Conservation (phyloP, 2,888 invertebrate genomes). For the Andrena marginata region DNA sequence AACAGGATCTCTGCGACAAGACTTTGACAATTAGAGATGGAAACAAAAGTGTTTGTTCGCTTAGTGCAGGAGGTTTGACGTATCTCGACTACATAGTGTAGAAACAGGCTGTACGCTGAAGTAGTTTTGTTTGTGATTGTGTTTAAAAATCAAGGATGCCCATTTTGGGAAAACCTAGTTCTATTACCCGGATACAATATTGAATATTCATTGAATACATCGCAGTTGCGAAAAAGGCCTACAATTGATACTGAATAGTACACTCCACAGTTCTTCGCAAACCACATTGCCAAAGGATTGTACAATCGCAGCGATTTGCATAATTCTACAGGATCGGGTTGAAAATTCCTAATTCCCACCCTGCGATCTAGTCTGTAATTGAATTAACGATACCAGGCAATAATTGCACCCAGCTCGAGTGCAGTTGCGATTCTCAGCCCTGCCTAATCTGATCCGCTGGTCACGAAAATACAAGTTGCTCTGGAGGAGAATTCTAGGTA, state of each 20-base stretch:
- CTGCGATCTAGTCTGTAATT: neutral
- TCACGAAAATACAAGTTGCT: no score
- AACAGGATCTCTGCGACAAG: neutral
- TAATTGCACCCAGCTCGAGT: neutral
- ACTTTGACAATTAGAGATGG: neutral
- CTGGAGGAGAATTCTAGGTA: no score
- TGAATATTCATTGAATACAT: neutral
- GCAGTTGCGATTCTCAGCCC: conserved; percentile 10
- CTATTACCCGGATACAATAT: neutral
- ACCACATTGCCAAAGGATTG: neutral
- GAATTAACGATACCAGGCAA: conserved; percentile 3
- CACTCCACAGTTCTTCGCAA: neutral
- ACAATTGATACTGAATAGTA: neutral
- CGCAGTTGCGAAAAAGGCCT: neutral
- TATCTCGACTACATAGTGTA: neutral
- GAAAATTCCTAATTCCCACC: conserved; percentile 3
- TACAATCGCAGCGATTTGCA: conserved; percentile 1
- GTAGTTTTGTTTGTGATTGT: neutral
- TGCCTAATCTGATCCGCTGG: neutral
- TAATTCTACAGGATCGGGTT: conserved; percentile 6
- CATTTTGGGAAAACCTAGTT: neutral
- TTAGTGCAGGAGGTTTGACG: neutral
- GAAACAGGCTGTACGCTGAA: neutral
- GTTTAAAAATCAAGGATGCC: neutral
- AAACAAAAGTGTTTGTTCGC: neutral